Evolutionary conservation across 1,140 invertebrate genomes (phyloP).

Genomic region (Diabrotica virgifera): DNA sequence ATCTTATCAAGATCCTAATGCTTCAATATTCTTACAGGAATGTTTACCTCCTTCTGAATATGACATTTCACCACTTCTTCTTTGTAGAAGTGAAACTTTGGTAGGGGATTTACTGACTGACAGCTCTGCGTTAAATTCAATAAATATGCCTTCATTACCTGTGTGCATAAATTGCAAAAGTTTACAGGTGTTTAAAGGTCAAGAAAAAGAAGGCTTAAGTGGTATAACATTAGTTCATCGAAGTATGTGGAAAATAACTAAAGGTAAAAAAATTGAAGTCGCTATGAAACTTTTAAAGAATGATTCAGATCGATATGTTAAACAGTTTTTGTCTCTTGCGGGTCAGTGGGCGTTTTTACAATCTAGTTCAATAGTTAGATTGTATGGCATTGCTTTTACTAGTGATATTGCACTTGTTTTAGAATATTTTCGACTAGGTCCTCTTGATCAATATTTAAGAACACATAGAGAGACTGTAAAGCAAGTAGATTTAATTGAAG

Average conservation of each 20-base stretch:
- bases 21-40: slow-evolving; percentile 61
- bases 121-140: slow-evolving; percentile 50
- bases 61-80: slow-evolving; percentile 71
- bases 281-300: slow-evolving; percentile 73
- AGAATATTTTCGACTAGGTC: slow-evolving; percentile 74
- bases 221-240: slow-evolving; percentile 62
- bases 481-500: slow-evolving; percentile 73
- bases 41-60: slow-evolving; percentile 83
- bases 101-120: slow-evolving; percentile 48
- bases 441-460: slow-evolving; percentile 71
- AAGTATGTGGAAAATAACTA: slow-evolving; percentile 64
- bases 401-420: slow-evolving; percentile 73
- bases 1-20: slow-evolving; percentile 58
- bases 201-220: slow-evolving; percentile 57
- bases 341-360: slow-evolving; percentile 73
- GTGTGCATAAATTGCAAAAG: slow-evolving; percentile 60
- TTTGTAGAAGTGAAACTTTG: slow-evolving; percentile 57
- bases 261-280: slow-evolving; percentile 69
- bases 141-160: slow-evolving; percentile 50
- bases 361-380: slow-evolving; percentile 67
- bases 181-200: slow-evolving; percentile 59
- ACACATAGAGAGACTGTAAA: slow-evolving; percentile 56
- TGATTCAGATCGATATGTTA: slow-evolving; percentile 57
- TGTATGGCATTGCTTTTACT: slow-evolving; percentile 72
- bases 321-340: slow-evolving; percentile 73